phyloP scores from a whole-genome alignment of 2,888 invertebrate genomes.

The Yponomeuta plumbellus region DNA sequence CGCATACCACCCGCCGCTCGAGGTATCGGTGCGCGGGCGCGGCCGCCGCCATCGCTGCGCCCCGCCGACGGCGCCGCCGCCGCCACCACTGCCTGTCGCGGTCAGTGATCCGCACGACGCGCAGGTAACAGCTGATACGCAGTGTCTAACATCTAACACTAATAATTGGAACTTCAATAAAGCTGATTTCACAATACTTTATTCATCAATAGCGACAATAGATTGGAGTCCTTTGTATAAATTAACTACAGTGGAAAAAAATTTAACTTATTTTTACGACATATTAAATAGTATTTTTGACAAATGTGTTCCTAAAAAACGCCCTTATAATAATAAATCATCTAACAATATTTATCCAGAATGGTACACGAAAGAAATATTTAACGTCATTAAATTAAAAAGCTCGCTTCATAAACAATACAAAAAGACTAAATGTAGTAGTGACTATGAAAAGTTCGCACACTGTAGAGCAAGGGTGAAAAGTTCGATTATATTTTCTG shows the following conservation, averaged over 20 bases:
- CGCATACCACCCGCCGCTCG: background rate
- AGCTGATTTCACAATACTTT: slow-evolving; percentile 9
- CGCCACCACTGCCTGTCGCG: background rate
- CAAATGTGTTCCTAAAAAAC: slow-evolving; percentile 22
- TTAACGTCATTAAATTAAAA: slow-evolving; percentile 22
- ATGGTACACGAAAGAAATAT: slow-evolving; percentile 25
- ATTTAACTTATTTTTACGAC: slow-evolving; percentile 19
- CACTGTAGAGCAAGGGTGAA: slow-evolving; percentile 18
- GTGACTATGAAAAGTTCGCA: slow-evolving; percentile 20
- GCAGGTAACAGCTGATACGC: no score
- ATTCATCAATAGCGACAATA: background rate
- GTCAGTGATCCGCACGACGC: background rate
- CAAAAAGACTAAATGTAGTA: slow-evolving; percentile 17
- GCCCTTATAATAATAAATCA: slow-evolving; percentile 6
- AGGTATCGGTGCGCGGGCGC: background rate
- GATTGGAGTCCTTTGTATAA: slow-evolving; percentile 8
- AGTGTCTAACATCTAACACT: background rate
- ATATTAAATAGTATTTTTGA: slow-evolving; percentile 19
- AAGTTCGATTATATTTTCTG: slow-evolving; percentile 13
- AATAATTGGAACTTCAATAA: slow-evolving; percentile 11
- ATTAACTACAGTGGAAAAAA: background rate
- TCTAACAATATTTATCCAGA: slow-evolving; percentile 22
- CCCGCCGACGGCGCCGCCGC: background rate
- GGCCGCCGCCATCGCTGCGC: background rate
- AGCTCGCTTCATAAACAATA: slow-evolving; percentile 21